These are phyloP conservation scores for Oasisia sp. DNA, from an alignment of 2,888 invertebrate species.

Conservation along the genomic window DNA sequence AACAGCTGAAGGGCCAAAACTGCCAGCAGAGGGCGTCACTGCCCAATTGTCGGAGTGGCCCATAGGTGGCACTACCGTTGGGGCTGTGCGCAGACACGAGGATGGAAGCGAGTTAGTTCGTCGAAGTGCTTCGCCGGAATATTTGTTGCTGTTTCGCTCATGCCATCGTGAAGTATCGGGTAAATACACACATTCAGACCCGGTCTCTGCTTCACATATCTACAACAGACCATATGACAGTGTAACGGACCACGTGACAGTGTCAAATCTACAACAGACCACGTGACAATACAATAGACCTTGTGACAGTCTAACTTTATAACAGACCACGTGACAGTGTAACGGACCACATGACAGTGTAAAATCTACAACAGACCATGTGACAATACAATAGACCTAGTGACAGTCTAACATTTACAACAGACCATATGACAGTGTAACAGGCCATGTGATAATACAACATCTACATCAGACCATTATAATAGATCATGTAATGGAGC, in stretches of 20 bases:
- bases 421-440: background rate
- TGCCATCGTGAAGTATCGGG: constrained; percentile 48
- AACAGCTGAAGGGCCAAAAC: background rate
- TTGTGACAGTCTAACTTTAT: too few species aligned
- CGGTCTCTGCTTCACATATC: constrained; percentile 48
- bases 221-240: constrained; percentile 30
- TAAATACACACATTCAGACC: constrained; percentile 50
- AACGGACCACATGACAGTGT: too few species aligned
- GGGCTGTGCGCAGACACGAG: constrained; percentile 46
- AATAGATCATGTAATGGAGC: too few species aligned
- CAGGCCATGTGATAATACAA: too few species aligned
- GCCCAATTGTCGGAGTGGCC: background rate
- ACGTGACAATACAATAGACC: too few species aligned
- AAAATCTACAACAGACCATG: too few species aligned
- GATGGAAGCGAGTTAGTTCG: constrained; percentile 52
- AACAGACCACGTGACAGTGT: too few species aligned
- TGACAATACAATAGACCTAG: too few species aligned
- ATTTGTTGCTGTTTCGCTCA: constrained; percentile 41
- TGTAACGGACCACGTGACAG: too few species aligned
- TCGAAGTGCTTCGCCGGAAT: constrained; percentile 56
- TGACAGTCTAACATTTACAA: constrained; percentile 42
- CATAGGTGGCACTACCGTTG: constrained; percentile 22
- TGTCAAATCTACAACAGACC: too few species aligned
- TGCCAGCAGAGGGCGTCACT: background rate
- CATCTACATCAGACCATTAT: too few species aligned